Conservation (phyloP, 2,888 invertebrate genomes). For the Dyspetes luteomarginatus region DNA sequence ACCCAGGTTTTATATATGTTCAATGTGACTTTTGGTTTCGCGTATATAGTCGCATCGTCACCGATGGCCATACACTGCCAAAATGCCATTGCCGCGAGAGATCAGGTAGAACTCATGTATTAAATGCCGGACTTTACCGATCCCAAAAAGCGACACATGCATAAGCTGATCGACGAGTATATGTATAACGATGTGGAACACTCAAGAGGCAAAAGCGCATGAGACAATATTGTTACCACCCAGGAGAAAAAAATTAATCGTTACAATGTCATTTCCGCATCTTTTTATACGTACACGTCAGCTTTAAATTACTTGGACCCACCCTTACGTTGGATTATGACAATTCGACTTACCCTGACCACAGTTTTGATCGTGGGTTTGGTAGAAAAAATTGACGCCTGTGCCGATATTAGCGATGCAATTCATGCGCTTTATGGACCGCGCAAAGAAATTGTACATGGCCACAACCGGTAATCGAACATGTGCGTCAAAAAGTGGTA, state of each 20-base stretch:
- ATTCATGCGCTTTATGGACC: too few species aligned
- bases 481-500: too few species aligned
- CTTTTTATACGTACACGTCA: not conserved
- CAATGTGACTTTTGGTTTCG: slow-evolving; percentile 41
- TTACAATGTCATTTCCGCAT: slow-evolving; percentile 6
- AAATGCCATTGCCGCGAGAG: slow-evolving; percentile 47
- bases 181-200: slow-evolving; percentile 26
- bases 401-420: too few species aligned
- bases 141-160: slow-evolving; percentile 38
- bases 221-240: not conserved
- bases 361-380: slow-evolving; percentile 5
- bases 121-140: slow-evolving; percentile 54
- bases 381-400: too few species aligned
- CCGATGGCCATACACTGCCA: slow-evolving; percentile 21
- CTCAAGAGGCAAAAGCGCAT: slow-evolving; percentile 17
- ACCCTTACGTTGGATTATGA: slow-evolving; percentile 20
- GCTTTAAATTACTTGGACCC: slow-evolving; percentile 30
- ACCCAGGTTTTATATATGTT: slow-evolving; percentile 76
- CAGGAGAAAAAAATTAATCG: slow-evolving; percentile 12
- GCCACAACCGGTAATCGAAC: too few species aligned
- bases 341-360: slow-evolving; percentile 22
- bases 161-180: slow-evolving; percentile 20
- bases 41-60: slow-evolving; percentile 24
- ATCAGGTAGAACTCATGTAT: slow-evolving; percentile 36
- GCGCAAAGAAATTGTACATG: too few species aligned